Base-by-base conservation (phyloP, 1,140 invertebrate species). In the Drosophila leontia region DNA sequence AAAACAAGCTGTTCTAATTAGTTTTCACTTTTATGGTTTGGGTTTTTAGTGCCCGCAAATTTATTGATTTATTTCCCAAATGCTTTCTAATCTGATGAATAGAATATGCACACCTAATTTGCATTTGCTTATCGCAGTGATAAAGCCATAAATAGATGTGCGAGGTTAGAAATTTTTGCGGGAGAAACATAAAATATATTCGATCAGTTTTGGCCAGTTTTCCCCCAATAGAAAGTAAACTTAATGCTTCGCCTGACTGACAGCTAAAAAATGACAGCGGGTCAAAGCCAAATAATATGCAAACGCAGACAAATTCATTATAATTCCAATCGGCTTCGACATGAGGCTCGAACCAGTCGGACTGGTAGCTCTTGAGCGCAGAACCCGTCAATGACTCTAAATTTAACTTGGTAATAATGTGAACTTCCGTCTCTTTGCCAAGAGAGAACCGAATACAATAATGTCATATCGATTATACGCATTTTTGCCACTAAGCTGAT, bases 201-300 rank as follows among this genome's bases (percentile, higher is more conserved):
- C 41, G 29, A 41, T 39, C 37, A 3, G 9, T 53, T 69, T 51
- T 19, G 19, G 35, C 59, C 29, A 47, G 42, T 65, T 77, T 77
- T 77, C 50, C 17, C 48, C 62, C 58, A 58, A 48, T 68, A 77
- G 75, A 77, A 77, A 77, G 74, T 77, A 77, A 77, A 77, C 62
- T 68, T 77, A 76, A 77, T 68, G 67, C 67, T 71, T 37, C 48
- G 65, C 6, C 67, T 72, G 62, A 67, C 47, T 45, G 67, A 55
- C 67, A 68, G 67, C 62, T 55, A 37, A 65, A 70, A 68, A 70
- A 55, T 70, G 69, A 72, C 53, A 71, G 44, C 67, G 72, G 74
- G 75, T 77, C 75, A 77, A 76, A 77, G 75, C 63, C 63, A 69
- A 77, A 68, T 75, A 77, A 68, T 77, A 69, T 68, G 62, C 62